Conservation (phyloP, 2,113 vertebrate species). For the Xenotilapia leptura region DNA sequence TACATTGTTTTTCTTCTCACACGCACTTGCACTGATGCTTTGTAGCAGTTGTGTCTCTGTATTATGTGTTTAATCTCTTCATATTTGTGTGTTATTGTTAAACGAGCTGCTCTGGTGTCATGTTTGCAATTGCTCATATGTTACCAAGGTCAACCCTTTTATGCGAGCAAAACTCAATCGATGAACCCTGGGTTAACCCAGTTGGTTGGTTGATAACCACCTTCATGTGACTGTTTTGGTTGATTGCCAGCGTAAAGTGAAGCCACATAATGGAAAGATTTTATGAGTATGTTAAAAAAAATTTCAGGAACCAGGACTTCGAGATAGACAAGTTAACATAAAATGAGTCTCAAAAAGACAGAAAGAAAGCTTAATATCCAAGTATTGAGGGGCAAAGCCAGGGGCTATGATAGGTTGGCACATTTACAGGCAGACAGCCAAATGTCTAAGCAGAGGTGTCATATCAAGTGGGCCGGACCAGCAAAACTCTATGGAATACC, state of each 20-base stretch:
- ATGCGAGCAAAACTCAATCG: fast-evolving
- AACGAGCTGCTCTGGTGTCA: neutral
- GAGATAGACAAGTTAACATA: neutral
- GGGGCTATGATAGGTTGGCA: neutral
- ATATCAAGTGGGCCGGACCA: neutral
- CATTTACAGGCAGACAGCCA: neutral
- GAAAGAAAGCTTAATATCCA: neutral
- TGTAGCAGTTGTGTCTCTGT: neutral
- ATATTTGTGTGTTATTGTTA: neutral
- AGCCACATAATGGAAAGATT: neutral
- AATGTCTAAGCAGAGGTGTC: neutral
- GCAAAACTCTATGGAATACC: neutral
- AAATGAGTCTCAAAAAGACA: neutral
- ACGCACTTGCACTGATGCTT: neutral
- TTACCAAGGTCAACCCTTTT: neutral
- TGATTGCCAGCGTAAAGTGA: neutral
- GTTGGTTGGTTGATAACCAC: neutral
- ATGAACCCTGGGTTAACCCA: neutral
- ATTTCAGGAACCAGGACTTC: neutral
- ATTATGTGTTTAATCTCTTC: neutral
- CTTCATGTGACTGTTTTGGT: neutral
- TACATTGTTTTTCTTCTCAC: neutral
- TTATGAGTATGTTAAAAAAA: neutral
- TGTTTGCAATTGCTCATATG: neutral
- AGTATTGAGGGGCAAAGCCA: fast-evolving